Percentiles rank a stretch among this genome's conserved stretches.
These are phyloP conservation scores for Parapsyche elsis DNA, from an alignment of 1,140 invertebrate species.

Conservation along the genomic window DNA sequence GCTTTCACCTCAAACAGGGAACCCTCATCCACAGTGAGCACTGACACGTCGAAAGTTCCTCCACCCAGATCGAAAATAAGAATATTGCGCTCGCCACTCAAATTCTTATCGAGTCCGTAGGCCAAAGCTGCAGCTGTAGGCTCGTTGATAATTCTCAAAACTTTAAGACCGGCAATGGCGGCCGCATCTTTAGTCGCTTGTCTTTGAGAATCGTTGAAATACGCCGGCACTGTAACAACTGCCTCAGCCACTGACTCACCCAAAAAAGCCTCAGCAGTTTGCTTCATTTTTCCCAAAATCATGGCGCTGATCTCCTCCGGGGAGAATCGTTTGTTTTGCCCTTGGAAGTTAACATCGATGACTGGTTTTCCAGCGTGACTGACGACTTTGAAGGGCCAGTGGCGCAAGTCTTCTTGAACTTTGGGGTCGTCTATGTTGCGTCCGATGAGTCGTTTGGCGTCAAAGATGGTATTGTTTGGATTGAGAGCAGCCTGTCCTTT, in stretches of 20 bases:
- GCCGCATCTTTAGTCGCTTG: constrained; percentile 73
- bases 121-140: constrained; percentile 80
- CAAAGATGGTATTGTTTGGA: constrained; percentile 67
- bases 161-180: constrained; percentile 75
- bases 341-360: constrained; percentile 76
- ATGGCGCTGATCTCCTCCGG: constrained; percentile 81
- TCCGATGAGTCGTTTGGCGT: constrained; percentile 73
- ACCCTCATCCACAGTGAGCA: constrained; percentile 78
- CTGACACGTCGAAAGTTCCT: constrained; percentile 76
- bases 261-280: constrained; percentile 69
- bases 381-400: constrained; percentile 80
- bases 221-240: constrained; percentile 70
- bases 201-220: constrained; percentile 69
- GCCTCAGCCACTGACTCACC: constrained; percentile 73
- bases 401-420: constrained; percentile 78
- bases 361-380: constrained; percentile 72
- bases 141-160: constrained; percentile 79
- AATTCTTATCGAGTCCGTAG: constrained; percentile 81
- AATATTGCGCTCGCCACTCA: constrained; percentile 75
- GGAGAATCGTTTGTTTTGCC: constrained; percentile 74
- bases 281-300: constrained; percentile 72
- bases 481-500: constrained; percentile 75
- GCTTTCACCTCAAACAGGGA: constrained; percentile 76
- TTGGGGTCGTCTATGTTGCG: constrained; percentile 77
- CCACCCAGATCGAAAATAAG: constrained; percentile 73